A percentile compares a stretch with the other conserved stretches of the same genome.
phyloP scores from a whole-genome alignment of 2,113 vertebrate species.

The Gnathonemus longibarbis region DNA sequence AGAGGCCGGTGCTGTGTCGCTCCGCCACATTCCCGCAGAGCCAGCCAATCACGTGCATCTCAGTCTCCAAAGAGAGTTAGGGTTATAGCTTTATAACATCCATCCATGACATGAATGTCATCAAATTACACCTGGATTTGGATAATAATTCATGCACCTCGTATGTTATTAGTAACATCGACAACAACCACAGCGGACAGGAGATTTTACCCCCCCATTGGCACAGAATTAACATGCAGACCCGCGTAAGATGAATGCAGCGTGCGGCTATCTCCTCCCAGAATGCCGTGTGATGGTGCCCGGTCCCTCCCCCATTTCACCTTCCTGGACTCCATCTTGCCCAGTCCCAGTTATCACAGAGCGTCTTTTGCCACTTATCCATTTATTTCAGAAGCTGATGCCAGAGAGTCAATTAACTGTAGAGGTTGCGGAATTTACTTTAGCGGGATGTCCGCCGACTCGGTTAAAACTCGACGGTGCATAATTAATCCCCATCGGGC shows the following conservation, averaged over 20 bases:
- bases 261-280: neutral
- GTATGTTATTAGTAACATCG: neutral
- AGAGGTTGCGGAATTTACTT: neutral
- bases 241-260: neutral
- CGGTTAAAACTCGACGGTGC: constrained; percentile 4
- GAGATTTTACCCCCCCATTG: neutral
- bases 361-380: neutral
- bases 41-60: neutral
- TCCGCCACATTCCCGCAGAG: neutral
- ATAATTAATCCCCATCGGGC: constrained; percentile 15
- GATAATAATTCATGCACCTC: neutral
- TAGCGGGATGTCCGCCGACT: neutral
- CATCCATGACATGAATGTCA: neutral
- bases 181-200: neutral
- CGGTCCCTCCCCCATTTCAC: neutral
- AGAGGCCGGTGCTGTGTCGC: neutral
- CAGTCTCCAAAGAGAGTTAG: neutral
- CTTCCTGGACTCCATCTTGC: neutral
- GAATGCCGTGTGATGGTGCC: neutral
- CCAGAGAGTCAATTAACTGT: neutral
- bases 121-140: neutral
- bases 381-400: neutral
- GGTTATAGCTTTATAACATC: neutral
- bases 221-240: constrained; percentile 21
- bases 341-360: neutral